Conservation (phyloP, 2,888 invertebrate genomes). For the Anorthoa munda region DNA sequence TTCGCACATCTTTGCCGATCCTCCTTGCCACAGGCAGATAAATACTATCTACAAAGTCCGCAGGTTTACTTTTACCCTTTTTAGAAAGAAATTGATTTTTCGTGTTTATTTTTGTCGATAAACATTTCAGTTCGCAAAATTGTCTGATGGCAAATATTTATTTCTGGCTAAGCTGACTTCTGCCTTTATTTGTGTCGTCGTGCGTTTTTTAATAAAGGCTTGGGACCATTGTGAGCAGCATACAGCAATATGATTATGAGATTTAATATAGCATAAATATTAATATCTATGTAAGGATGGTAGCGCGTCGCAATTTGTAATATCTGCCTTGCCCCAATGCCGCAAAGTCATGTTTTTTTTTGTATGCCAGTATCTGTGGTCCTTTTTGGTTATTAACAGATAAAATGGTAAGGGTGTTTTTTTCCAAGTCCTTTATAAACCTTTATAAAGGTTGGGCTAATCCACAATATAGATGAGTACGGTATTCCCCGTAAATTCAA, state of each 20-base stretch:
- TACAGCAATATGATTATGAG: not conserved
- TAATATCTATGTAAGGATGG: not conserved
- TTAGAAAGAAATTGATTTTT: constrained; percentile 33
- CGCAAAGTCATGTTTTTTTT: too few relatives aligned
- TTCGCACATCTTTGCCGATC: not conserved
- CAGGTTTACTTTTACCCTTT: constrained; percentile 44
- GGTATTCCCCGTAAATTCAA: not conserved
- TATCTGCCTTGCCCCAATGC: not conserved
- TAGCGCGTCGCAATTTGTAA: not conserved
- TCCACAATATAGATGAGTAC: not conserved
- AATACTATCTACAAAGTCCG: constrained; percentile 26
- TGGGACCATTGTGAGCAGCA: not conserved
- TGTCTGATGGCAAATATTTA: constrained; percentile 52
- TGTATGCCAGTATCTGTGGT: too few relatives aligned
- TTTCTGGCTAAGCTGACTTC: constrained; percentile 25
- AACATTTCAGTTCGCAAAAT: constrained; percentile 49
- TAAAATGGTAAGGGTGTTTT: too few relatives aligned
- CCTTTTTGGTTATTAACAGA: too few relatives aligned
- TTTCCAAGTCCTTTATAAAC: too few relatives aligned
- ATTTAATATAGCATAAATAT: constrained; percentile 5
- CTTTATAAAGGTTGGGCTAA: not conserved
- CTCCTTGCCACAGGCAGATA: constrained; percentile 6
- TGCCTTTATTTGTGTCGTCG: constrained; percentile 18
- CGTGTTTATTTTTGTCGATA: constrained; percentile 48
- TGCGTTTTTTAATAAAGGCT: constrained; percentile 11